phyloP scores from a whole-genome alignment of 2,797 vertebrate species.

The Aplochiton taeniatus region DNA sequence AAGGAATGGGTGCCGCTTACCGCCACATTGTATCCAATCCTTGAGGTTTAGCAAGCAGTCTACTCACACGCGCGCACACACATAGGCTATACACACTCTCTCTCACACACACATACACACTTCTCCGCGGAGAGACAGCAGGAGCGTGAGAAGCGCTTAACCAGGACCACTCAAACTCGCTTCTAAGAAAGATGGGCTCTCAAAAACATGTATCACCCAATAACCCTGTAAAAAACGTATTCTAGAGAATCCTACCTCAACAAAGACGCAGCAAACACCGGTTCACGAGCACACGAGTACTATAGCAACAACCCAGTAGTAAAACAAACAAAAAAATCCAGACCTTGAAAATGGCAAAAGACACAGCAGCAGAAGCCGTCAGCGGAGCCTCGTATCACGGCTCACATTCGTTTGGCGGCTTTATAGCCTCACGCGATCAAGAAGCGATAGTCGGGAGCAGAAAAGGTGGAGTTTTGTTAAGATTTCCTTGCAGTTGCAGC shows the following conservation, averaged over 20 bases:
- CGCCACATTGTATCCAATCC: too few relatives aligned
- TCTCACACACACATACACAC: too few relatives aligned
- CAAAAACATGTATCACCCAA: background rate
- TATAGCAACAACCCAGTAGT: conserved; percentile 31
- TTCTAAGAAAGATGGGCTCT: too few relatives aligned
- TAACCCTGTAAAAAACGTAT: conserved; percentile 34
- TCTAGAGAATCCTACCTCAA: conserved; percentile 64
- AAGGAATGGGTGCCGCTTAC: too few relatives aligned
- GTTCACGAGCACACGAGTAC: conserved; percentile 41
- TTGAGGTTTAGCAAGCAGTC: too few relatives aligned
- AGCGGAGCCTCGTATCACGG: conserved; percentile 48
- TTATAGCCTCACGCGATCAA: conserved; percentile 66
- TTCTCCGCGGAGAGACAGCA: too few relatives aligned
- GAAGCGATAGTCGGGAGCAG: conserved; percentile 56
- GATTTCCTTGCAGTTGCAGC: conserved; percentile 72
- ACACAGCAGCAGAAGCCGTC: conserved; percentile 48
- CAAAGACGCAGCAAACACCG: conserved; percentile 16
- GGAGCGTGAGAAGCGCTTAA: too few relatives aligned
- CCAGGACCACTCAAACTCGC: too few relatives aligned
- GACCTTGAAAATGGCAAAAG: conserved; percentile 40
- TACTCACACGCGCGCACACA: too few relatives aligned
- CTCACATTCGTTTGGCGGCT: conserved; percentile 58
- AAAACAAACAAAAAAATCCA: conserved; percentile 36
- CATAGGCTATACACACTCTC: too few relatives aligned
- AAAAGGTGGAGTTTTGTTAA: conserved; percentile 49